Conservation (phyloP, 2,113 vertebrate species). For the Saimiri boliviensis region DNA sequence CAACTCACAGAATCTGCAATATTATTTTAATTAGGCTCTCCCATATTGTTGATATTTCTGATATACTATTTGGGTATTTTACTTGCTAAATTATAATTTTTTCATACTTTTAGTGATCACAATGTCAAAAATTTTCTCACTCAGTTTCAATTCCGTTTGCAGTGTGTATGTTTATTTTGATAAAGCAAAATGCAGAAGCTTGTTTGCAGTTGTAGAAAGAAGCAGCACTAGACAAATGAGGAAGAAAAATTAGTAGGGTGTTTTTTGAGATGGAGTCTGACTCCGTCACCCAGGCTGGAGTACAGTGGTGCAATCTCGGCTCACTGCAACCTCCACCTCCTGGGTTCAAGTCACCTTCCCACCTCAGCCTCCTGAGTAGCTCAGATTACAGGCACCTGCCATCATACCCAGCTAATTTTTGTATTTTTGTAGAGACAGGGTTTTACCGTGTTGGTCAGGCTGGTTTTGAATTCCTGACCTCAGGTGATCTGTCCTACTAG, state of each 20-base stretch:
- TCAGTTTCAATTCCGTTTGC: constrained; percentile 38
- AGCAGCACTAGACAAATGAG: not conserved
- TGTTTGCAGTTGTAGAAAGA: not conserved
- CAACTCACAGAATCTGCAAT: not conserved
- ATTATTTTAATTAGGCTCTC: not conserved
- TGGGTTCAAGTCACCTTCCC: no score
- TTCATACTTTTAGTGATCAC: constrained; percentile 37
- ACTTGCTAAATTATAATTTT: constrained; percentile 52
- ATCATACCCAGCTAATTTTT: no score
- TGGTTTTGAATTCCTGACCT: no score
- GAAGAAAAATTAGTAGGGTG: constrained; percentile 35
- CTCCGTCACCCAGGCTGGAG: no score
- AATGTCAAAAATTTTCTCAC: not conserved
- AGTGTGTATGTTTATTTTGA: not conserved
- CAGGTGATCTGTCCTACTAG: no score
- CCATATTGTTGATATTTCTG: constrained; percentile 4
- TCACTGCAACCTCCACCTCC: no score
- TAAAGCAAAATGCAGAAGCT: not conserved
- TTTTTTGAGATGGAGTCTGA: not conserved
- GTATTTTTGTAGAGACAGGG: no score
- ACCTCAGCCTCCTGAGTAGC: no score
- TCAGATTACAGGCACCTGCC: no score
- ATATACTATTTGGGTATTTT: constrained; percentile 7
- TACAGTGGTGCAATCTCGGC: no score
- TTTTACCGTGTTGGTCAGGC: no score